Base-by-base conservation (phyloP, 2,888 invertebrate species). In the Amphipyra berbera region DNA sequence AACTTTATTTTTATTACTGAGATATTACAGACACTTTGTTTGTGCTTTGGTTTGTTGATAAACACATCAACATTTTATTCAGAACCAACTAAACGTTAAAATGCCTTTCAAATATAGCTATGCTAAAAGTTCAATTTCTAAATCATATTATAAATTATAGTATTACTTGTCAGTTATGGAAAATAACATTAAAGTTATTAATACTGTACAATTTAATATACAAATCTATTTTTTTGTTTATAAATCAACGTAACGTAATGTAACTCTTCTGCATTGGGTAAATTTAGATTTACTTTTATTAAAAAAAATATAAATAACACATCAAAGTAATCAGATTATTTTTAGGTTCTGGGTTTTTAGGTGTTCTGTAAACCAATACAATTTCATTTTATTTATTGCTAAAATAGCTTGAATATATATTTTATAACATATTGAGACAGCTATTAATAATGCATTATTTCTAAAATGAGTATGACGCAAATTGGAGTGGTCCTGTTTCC, bases 401-500 rank as follows among this genome's bases (percentile, higher is more conserved):
- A 6, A 30, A 2, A 30, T 6, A 7, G 30, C 6, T 30, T 30
- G 3, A 21, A 21, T 21, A 7, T 30, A 30, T 30, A 7, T 30
- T 6, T 30, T 30, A 30, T 1, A 30, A 30, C 42, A 12, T 42
- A 44, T 13, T 37, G 15, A 37, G 10, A 38, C 70, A 67, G 49
- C 46, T 46, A 13, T n/a, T 21, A 45, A 35, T 57, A 7, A 52
- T 38, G 45, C 49, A 21, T 45, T 30, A 58, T 47, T 56, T 46
- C 37, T 62, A 38, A 33, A 61, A 49, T 48, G 0, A 55, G 37
- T 73, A 62, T 68, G 50, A 55, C 59, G 49, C 44, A 61, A 55
- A 42, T 59, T 64, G 68, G 67, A 66, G 69, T 68, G 66, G 56
- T 78, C 75, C 76, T 79, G 61, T 73, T 68, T 68, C 64, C 59